Base-by-base conservation (phyloP, 1,140 invertebrate species). In the Chionoecetes opilio region DNA sequence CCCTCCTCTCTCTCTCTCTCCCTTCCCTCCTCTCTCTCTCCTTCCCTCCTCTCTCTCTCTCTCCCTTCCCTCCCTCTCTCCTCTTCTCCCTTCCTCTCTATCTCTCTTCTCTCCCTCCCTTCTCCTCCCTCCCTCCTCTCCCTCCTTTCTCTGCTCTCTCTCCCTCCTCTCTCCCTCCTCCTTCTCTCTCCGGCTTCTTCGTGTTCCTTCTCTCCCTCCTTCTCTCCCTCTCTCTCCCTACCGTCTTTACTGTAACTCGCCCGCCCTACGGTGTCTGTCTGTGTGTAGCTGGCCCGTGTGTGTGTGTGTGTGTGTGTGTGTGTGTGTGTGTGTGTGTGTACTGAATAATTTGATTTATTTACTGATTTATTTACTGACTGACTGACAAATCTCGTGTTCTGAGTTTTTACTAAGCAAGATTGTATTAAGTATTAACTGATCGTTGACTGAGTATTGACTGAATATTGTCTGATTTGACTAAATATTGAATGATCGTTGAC, bases 231-330 rank as follows among this genome's bases (percentile, higher is more conserved):
- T 32, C 35, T 32, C 85, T 34, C 31, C 6, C 2, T 38, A 86
- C 35, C 85, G 32, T 31, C n/a, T 86, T 86, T 32, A 35, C 35
- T 86, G 85, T 86, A 26, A 86, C n/a, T 26, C 63, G 63, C 35
- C 85, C 35, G 2, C 31, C 35, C 32, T 86, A 26, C 14, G 85
- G 35, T 91, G 75, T 82, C 53, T 82, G 32, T 82, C 21, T 92
- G 75, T 92, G 17, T 92, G 75, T 85, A 35, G 46, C 17, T 34
- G 75, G 34, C 53, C 34, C 53, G 17, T 82, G 91, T 92, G 91
- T 92, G 91, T 92, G 63, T 92, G 91, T 92, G 75, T 92, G 91
- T 92, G 75, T 92, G 75, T 92, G 63, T 92, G 75, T 92, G 91
- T 82, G 75, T 82, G 91, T 82, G 91, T 82, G 75, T 82, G 91